Percentiles rank a stretch among this genome's conserved stretches.
phyloP scores from a whole-genome alignment of 2,797 vertebrate species.

The Rachycentron canadum region DNA sequence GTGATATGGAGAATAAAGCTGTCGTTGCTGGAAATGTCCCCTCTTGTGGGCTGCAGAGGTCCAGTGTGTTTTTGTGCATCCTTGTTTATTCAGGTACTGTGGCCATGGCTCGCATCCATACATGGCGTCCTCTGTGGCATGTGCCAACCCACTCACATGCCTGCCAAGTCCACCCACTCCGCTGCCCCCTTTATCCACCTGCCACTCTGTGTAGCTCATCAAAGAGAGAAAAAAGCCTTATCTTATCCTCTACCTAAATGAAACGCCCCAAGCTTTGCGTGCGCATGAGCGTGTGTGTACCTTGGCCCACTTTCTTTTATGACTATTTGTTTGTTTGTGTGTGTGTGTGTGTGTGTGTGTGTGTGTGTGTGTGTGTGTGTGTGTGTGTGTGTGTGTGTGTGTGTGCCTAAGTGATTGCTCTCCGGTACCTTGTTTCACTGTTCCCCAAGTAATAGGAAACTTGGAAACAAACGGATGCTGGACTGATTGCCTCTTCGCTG shows the following conservation, averaged over 20 bases:
- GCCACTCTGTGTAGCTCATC: constrained; percentile 68
- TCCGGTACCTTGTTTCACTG: constrained; percentile 44
- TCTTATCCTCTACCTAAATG: constrained; percentile 46
- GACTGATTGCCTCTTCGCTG: constrained; percentile 65
- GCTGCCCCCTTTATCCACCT: constrained; percentile 65
- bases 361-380: constrained; percentile 25
- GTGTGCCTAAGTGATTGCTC: constrained; percentile 59
- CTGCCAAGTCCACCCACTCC: constrained; percentile 63
- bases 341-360: constrained; percentile 14
- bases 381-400: constrained; percentile 28
- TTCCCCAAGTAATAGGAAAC: constrained; percentile 65
- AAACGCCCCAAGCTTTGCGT: constrained; percentile 38
- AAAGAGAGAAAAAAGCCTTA: constrained; percentile 43
- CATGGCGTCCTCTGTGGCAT: constrained; percentile 45
- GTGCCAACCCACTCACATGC: constrained; percentile 74
- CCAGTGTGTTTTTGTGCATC: constrained; percentile 49
- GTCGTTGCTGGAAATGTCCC: constrained; percentile 15
- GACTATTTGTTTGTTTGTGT: constrained; percentile 18
- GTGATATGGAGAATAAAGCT: constrained; percentile 30
- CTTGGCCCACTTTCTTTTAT: constrained; percentile 54
- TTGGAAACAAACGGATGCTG: constrained; percentile 58
- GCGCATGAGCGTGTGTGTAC: constrained; percentile 18
- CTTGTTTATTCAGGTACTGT: constrained; percentile 65
- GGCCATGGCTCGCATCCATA: constrained; percentile 49
- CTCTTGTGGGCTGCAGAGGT: constrained; percentile 29